phyloP scores from a whole-genome alignment of 2,888 invertebrate genomes.

The Oasisia sp. region DNA sequence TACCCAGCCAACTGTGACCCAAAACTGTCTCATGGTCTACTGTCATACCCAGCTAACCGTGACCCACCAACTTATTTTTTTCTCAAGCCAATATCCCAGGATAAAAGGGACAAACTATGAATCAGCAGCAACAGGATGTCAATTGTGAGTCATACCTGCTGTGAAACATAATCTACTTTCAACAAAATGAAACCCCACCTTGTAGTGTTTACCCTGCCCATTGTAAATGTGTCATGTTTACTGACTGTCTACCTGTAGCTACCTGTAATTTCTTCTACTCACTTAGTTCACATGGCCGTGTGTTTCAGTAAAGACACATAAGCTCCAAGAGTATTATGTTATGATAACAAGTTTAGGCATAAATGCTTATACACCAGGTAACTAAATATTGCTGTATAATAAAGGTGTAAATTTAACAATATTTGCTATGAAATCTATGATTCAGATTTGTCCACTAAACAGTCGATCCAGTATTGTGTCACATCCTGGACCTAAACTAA shows the following conservation, averaged over 20 bases:
- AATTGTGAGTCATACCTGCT: background rate
- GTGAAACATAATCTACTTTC: background rate
- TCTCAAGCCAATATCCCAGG: background rate
- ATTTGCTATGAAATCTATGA: background rate
- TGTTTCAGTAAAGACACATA: background rate
- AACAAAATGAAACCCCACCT: background rate
- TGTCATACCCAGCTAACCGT: background rate
- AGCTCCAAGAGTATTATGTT: background rate
- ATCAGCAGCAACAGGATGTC: background rate
- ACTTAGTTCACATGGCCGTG: background rate
- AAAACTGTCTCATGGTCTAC: background rate
- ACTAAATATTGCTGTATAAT: background rate
- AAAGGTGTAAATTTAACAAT: background rate
- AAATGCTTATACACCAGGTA: background rate
- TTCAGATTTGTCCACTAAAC: too few relatives aligned
- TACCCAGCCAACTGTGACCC: too few relatives aligned
- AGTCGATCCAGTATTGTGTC: too few relatives aligned
- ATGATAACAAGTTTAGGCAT: background rate
- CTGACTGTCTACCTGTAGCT: background rate
- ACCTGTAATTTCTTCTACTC: background rate
- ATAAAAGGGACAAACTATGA: background rate
- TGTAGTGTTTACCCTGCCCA: background rate
- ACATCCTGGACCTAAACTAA: too few relatives aligned
- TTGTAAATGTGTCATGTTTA: background rate
- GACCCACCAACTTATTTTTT: background rate